Percentiles rank a stretch among this genome's conserved stretches.
These are phyloP conservation scores for Pelusios castaneus DNA, from an alignment of 2,113 vertebrate species.

Conservation along the genomic window DNA sequence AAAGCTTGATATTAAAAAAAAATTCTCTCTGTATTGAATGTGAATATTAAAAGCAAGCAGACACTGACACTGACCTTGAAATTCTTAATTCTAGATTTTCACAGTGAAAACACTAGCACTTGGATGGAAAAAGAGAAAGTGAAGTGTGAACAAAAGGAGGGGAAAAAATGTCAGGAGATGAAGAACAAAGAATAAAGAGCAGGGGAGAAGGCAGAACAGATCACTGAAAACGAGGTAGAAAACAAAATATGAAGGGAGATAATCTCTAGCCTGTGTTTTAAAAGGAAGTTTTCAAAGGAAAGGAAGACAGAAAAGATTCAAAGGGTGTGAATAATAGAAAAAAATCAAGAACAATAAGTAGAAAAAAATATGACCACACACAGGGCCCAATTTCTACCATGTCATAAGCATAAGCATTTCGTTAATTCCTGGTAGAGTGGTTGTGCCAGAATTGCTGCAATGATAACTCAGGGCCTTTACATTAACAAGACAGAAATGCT, in stretches of 20 bases:
- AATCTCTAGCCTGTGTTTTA: background rate
- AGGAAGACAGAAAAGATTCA: background rate
- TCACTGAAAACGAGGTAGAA: background rate
- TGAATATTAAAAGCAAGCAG: background rate
- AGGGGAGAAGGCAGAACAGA: background rate
- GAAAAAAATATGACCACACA: background rate
- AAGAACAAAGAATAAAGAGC: background rate
- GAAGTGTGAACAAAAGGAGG: background rate
- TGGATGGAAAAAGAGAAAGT: background rate
- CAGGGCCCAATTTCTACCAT: background rate
- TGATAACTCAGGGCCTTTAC: background rate
- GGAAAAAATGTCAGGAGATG: background rate
- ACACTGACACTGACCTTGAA: background rate
- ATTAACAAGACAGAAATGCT: background rate
- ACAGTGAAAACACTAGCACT: background rate
- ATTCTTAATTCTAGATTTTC: background rate
- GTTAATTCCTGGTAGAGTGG: rapidly evolving
- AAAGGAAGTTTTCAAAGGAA: background rate
- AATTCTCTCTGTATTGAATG: background rate
- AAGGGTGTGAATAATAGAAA: background rate
- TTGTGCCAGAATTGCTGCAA: rapidly evolving
- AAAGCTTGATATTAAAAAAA: background rate
- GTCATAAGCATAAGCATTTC: background rate
- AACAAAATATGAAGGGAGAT: rapidly evolving
- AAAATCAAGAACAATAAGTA: background rate